Base-by-base conservation (phyloP, 1,140 invertebrate genomes). In the Pseudomyrmex gracilis region DNA sequence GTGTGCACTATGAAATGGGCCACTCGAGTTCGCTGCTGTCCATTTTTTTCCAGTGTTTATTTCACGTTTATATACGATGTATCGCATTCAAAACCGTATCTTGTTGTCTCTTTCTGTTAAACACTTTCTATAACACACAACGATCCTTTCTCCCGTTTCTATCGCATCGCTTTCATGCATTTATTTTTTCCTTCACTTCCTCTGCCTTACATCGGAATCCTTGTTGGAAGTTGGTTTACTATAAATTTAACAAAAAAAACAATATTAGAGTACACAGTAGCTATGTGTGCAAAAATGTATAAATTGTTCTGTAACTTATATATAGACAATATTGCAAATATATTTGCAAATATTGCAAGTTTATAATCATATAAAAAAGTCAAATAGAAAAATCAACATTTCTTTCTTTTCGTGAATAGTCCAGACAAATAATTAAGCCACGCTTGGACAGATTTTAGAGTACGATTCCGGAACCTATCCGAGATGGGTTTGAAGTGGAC, bases 201-300 rank as follows among this genome's bases (percentile, higher is more conserved):
- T 94, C 73, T 95, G 94, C 64, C 94, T 93, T 64, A 95, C 93
- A 66, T 94, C 94, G 22, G 93, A 94, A 60, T 95, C 94, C 90
- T 95, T 95, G 86, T 94, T 95, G 64, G 94, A 93, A 58, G 92
- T 91, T 53, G 94, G 93, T 84, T 94, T 94, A 55, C 94, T 94
- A 82, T 13, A 84, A 85, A 90, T 63, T 82, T 78, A 87, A 87
- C 57, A 43, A 86, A 76, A 85, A 77, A 61, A 51, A 2, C 2
- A 58, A 80, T 71, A 20, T 80, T 12, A 71, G 45, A 2, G 34
- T 1, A 3, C 15, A 3, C 17, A 49, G 4, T 20, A 15, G 15
- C 5, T 51, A 76, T 3, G 9, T 3, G 9, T 9, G 45, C n/a
- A 2, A 73, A 2, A 63, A 63, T 34, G 2, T 17, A 63, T 49